Conservation (phyloP, 1,140 invertebrate species). For the Heliconius hewitsoni region DNA sequence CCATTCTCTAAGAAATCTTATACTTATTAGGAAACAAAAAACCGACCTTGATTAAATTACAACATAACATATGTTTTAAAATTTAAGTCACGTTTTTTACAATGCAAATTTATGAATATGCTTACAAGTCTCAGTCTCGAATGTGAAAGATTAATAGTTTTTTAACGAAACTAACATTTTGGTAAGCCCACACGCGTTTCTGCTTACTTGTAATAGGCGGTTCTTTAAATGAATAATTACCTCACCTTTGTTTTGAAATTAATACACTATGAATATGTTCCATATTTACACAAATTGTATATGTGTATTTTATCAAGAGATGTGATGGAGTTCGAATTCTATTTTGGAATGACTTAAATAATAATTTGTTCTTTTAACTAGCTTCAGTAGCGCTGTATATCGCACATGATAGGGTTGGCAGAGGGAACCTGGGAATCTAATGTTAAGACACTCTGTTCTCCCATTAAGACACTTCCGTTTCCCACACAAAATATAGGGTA, state of each 20-base stretch:
- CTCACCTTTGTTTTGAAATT: neutral
- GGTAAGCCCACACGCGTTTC: neutral
- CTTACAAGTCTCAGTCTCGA: neutral
- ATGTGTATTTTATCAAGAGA: neutral
- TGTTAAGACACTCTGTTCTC: too few relatives aligned
- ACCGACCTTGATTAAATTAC: slow-evolving; percentile 10
- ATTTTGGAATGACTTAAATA: neutral
- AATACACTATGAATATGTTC: neutral
- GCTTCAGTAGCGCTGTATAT: too few relatives aligned
- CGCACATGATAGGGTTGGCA: too few relatives aligned
- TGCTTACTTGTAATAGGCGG: neutral
- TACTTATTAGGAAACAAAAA: neutral
- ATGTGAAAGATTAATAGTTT: neutral
- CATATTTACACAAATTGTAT: neutral
- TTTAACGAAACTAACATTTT: neutral
- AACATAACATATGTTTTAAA: neutral
- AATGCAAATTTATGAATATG: neutral
- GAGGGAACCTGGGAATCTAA: too few relatives aligned
- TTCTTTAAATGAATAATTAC: slow-evolving; percentile 2
- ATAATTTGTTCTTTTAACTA: neutral
- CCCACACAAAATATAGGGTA: too few relatives aligned
- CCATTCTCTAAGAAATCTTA: neutral
- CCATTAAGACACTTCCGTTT: too few relatives aligned
- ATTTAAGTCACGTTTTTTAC: neutral
- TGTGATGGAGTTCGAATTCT: neutral